Percentiles rank a stretch among this genome's conserved stretches.
phyloP scores from a whole-genome alignment of 2,113 vertebrate genomes.

The Cottus gobio region DNA sequence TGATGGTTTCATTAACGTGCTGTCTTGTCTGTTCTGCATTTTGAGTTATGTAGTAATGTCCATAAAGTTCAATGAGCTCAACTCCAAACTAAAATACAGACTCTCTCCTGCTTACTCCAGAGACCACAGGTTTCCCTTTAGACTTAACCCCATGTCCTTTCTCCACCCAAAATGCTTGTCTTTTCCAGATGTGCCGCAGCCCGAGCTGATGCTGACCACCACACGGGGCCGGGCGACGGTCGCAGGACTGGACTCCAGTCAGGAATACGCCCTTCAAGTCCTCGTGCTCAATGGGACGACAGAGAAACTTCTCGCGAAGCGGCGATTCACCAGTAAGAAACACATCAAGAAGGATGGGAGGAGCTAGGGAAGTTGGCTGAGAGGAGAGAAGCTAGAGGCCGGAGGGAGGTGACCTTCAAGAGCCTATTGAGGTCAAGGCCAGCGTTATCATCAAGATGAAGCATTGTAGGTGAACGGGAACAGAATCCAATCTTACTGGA shows the following conservation, averaged over 20 bases:
- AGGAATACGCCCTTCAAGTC: slow-evolving; percentile 90
- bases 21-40: not conserved
- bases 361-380: not conserved
- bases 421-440: not conserved
- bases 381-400: not conserved
- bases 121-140: not conserved
- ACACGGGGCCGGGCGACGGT: slow-evolving; percentile 90
- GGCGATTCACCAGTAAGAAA: slow-evolving; percentile 92
- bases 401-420: not conserved
- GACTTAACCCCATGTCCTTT: not conserved
- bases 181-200: slow-evolving; percentile 87
- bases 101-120: not conserved
- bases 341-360: not conserved
- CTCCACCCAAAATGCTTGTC: not conserved
- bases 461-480: not conserved
- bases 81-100: not conserved
- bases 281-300: slow-evolving; percentile 87
- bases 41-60: not conserved
- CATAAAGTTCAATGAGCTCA: not conserved
- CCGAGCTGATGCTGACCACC: slow-evolving; percentile 95
- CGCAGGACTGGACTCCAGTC: slow-evolving; percentile 89
- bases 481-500: not conserved
- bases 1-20: not conserved
- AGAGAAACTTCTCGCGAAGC: slow-evolving; percentile 88
- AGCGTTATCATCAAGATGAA: not conserved